Evolutionary conservation across 2,113 vertebrate genomes (phyloP).

Genomic region (Falcunculus frontatus): DNA sequence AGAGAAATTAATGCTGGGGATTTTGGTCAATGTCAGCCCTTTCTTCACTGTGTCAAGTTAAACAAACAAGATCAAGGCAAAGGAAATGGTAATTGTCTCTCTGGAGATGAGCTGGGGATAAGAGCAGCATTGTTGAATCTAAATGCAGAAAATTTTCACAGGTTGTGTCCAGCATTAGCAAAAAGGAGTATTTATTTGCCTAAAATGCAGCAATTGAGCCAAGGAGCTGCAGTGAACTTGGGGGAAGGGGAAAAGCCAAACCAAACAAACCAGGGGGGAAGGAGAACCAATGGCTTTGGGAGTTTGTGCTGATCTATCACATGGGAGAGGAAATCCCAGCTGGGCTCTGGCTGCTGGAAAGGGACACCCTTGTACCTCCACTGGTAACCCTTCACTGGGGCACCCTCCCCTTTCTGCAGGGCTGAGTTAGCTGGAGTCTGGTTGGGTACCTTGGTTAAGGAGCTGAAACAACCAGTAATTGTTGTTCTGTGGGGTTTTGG

Average conservation of each 20-base stretch:
- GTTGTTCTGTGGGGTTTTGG: neutral
- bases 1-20: conserved; percentile 95
- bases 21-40: conserved; percentile 96
- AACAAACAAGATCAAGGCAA: conserved; percentile 98
- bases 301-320: neutral
- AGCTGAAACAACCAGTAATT: neutral
- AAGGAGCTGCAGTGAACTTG: neutral
- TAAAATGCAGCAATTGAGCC: conserved; percentile 26
- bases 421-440: neutral
- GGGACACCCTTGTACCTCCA: neutral
- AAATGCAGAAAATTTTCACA: conserved; percentile 77
- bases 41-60: conserved; percentile 98
- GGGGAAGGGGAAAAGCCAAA: neutral
- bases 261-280: neutral
- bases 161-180: conserved; percentile 74
- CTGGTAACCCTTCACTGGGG: fast-evolving
- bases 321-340: neutral
- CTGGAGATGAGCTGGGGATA: conserved; percentile 85
- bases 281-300: neutral
- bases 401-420: neutral
- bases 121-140: conserved; percentile 76
- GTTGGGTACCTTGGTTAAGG: fast-evolving
- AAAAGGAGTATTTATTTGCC: conserved; percentile 62
- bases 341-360: neutral
- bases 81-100: conserved; percentile 93